Evolutionary conservation across 1,140 invertebrate species (phyloP).

Genomic region (Drosophila trapezifrons): DNA sequence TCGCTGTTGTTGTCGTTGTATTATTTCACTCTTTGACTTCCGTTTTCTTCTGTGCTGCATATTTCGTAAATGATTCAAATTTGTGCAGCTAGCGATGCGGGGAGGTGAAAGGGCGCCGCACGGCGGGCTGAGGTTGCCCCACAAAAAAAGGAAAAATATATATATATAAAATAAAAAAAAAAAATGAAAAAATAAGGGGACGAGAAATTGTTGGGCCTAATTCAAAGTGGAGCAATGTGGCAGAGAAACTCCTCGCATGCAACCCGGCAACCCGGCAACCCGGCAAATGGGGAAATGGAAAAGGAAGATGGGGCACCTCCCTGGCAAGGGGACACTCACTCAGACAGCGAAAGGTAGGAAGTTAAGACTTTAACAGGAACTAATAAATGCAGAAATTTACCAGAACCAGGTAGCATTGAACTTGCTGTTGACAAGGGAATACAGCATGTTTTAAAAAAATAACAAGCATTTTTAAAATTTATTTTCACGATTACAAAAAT

Average conservation of each 20-base stretch:
- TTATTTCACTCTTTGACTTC: conserved; percentile 72
- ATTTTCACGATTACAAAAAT: too few relatives aligned
- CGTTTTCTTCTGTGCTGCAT: conserved; percentile 61
- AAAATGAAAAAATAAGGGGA: conserved; percentile 12
- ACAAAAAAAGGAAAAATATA: neutral
- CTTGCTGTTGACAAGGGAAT: neutral
- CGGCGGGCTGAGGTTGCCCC: conserved; percentile 13
- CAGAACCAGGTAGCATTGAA: conserved; percentile 2
- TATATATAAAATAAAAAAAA: neutral
- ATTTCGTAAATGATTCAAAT: conserved; percentile 78
- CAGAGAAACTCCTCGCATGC: conserved; percentile 38
- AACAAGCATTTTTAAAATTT: too few relatives aligned
- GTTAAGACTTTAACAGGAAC: conserved; percentile 4
- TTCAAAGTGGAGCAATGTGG: conserved; percentile 59
- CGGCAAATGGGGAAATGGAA: neutral
- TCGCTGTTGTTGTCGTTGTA: conserved; percentile 51
- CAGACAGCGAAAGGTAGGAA: neutral
- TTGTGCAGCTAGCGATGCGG: conserved; percentile 41
- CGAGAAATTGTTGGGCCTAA: conserved; percentile 54
- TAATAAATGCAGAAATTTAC: neutral
- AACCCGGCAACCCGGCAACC: conserved; percentile 22
- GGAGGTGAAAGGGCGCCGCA: conserved; percentile 3
- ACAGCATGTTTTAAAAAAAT: too few relatives aligned
- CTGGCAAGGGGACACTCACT: too few relatives aligned
- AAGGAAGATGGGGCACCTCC: neutral